Percentiles rank a stretch among this genome's conserved stretches.
Evolutionary conservation across 2,888 invertebrate genomes (phyloP).

Genomic region (Falcaria lacertinaria): DNA sequence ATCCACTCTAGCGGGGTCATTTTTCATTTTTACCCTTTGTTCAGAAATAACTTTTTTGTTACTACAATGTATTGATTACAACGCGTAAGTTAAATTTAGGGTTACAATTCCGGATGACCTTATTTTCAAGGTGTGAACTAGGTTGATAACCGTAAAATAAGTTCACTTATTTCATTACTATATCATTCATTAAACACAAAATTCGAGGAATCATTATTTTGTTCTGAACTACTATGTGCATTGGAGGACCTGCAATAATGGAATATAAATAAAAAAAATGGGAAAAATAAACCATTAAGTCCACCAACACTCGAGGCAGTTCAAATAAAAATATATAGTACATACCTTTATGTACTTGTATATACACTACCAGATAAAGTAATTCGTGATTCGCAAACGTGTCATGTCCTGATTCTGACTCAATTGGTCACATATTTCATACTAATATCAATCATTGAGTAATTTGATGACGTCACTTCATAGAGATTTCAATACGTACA

Average conservation of each 20-base stretch:
- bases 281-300: background rate
- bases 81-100: background rate
- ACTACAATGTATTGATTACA: background rate
- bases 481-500: too few species aligned
- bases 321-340: background rate
- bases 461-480: constrained; percentile 1
- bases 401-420: background rate
- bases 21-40: background rate
- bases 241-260: too few species aligned
- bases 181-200: too few species aligned
- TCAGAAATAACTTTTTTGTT: background rate
- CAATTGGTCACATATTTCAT: background rate
- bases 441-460: background rate
- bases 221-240: too few species aligned
- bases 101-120: background rate
- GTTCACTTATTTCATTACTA: too few species aligned
- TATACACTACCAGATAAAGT: background rate
- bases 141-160: background rate
- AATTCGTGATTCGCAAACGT: background rate
- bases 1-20: background rate
- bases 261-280: background rate
- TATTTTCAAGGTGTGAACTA: too few species aligned
- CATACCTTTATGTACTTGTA: background rate
- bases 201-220: too few species aligned
- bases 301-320: background rate